Conservation (phyloP, 2,797 vertebrate species). For the Ctenopoma kingsleyae region DNA sequence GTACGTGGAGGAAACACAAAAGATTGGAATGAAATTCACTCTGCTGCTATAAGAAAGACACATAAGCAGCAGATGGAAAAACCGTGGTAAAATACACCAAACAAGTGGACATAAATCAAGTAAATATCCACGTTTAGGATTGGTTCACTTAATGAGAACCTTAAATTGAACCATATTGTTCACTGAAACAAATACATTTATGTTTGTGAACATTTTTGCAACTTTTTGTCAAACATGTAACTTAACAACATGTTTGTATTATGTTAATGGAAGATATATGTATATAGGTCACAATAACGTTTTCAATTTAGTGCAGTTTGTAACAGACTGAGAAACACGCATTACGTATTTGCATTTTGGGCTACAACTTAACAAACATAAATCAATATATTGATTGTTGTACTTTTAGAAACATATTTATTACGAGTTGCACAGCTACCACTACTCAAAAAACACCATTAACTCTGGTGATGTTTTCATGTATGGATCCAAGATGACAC, state of each 20-base stretch:
- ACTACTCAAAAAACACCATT: neutral
- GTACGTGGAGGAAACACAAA: constrained; percentile 42
- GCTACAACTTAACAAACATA: neutral
- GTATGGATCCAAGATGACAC: constrained; percentile 37
- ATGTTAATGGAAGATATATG: no score
- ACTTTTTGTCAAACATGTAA: no score
- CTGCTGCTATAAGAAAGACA: constrained; percentile 21
- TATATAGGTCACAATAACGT: no score
- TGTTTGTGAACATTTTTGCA: no score
- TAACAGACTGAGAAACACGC: no score
- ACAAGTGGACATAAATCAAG: neutral
- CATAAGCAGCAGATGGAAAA: constrained; percentile 11
- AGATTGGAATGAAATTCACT: constrained; percentile 50
- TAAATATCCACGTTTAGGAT: constrained; percentile 6
- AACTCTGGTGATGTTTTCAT: constrained; percentile 35
- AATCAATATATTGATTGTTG: neutral
- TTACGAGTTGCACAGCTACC: neutral
- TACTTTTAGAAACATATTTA: neutral
- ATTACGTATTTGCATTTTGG: no score
- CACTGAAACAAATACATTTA: no score
- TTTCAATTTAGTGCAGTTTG: no score
- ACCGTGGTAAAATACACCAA: neutral
- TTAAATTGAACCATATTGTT: neutral
- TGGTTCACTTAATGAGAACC: neutral
- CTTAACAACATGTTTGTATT: no score